Percentiles rank a stretch among this genome's conserved stretches.
These are phyloP conservation scores for Poecilia picta DNA, from an alignment of 2,797 vertebrate species.

Conservation along the genomic window DNA sequence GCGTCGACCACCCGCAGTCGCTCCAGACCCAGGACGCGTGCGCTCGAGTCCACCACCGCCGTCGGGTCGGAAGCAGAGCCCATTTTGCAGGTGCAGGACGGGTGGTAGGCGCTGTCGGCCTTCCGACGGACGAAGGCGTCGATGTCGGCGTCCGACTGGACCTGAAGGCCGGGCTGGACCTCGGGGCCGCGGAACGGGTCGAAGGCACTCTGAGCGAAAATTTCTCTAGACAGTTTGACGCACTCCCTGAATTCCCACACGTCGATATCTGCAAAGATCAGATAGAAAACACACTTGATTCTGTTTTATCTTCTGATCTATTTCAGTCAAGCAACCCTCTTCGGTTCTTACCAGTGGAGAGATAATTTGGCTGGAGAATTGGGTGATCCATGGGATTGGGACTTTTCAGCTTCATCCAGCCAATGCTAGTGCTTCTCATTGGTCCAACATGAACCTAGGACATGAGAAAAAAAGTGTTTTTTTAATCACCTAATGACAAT, in stretches of 20 bases:
- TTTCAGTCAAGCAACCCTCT: background rate
- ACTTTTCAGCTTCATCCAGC: constrained; percentile 93
- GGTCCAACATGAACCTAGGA: constrained; percentile 93
- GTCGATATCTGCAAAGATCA: constrained; percentile 83
- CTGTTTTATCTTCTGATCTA: background rate
- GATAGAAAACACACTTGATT: background rate
- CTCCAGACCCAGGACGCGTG: constrained; percentile 89
- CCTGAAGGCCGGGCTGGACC: constrained; percentile 83
- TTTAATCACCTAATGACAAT: too few species aligned
- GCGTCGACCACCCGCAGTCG: constrained; percentile 92
- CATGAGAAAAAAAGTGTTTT: background rate
- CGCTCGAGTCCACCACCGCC: constrained; percentile 88
- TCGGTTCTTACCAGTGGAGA: constrained; percentile 88
- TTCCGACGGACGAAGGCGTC: constrained; percentile 92
- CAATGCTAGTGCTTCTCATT: constrained; percentile 90
- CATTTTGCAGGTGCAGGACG: constrained; percentile 97
- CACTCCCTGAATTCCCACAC: constrained; percentile 88
- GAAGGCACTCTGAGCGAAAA: constrained; percentile 93
- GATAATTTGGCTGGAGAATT: constrained; percentile 92
- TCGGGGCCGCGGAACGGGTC: constrained; percentile 89
- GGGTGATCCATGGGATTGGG: constrained; percentile 88
- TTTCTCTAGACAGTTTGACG: constrained; percentile 90
- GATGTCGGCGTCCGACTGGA: constrained; percentile 90
- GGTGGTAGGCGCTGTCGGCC: constrained; percentile 95
- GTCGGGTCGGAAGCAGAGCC: constrained; percentile 84